Conservation (phyloP, 2,888 invertebrate species). For the Pollenia labialis region DNA sequence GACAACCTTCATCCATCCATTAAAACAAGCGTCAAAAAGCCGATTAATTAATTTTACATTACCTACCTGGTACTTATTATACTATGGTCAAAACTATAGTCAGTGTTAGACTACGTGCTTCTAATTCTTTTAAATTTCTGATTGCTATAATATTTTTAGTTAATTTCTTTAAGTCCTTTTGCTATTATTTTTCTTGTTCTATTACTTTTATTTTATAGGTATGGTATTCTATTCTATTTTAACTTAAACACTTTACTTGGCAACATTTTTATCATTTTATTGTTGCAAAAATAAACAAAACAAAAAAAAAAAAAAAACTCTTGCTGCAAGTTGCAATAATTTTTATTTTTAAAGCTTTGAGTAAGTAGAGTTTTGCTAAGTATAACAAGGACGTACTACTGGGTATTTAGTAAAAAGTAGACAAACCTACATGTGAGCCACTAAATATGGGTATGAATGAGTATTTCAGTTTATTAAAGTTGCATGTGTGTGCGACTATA, state of each 20-base stretch:
- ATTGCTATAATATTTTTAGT: too few species aligned
- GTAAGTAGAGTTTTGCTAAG: slow-evolving; percentile 17
- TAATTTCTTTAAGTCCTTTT: too few species aligned
- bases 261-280: slow-evolving; percentile 18
- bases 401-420: slow-evolving; percentile 27
- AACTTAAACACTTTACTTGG: not conserved
- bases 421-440: not conserved
- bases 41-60: too few species aligned
- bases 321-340: slow-evolving; percentile 28
- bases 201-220: too few species aligned
- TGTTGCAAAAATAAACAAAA: slow-evolving; percentile 4
- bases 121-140: too few species aligned
- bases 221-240: not conserved
- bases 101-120: too few species aligned
- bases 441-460: slow-evolving; percentile 11
- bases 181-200: too few species aligned
- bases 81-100: too few species aligned
- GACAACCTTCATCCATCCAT: too few species aligned
- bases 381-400: slow-evolving; percentile 17
- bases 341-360: slow-evolving; percentile 15
- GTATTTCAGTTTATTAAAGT: not conserved
- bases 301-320: not conserved
- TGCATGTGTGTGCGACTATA: not conserved
- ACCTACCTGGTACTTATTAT: too few species aligned
- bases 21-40: too few species aligned